Percentiles rank a stretch among this genome's conserved stretches.
Conservation (phyloP, 2,113 vertebrate genomes). For the Brienomyrus brachyistius region DNA sequence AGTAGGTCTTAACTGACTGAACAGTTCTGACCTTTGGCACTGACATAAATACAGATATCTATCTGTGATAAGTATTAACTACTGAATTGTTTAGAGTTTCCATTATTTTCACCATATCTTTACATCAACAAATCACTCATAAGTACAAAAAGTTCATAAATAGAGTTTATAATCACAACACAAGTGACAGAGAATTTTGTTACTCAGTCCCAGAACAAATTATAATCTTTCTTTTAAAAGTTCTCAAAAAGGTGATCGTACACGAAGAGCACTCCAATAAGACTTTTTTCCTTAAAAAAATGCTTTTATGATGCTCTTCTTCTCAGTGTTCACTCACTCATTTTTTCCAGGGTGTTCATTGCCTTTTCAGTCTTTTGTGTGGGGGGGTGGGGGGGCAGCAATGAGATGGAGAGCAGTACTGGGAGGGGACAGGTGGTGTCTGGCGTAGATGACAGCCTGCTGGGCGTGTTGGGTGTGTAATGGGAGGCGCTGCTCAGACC, state of each 20-base stretch:
- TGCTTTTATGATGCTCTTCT: slow-evolving; percentile 27
- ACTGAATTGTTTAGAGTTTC: slow-evolving; percentile 39
- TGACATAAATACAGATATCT: slow-evolving; percentile 50
- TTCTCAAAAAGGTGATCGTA: slow-evolving; percentile 29
- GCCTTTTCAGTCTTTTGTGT: slow-evolving; percentile 34
- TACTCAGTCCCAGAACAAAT: slow-evolving; percentile 32
- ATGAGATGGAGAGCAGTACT: neutral
- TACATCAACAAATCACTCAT: slow-evolving; percentile 51
- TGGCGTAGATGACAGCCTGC: neutral
- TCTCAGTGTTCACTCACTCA: neutral
- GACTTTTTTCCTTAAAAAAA: slow-evolving; percentile 35
- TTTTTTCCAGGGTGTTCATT: slow-evolving; percentile 41
- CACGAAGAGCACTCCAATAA: slow-evolving; percentile 33
- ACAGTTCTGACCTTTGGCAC: slow-evolving; percentile 52
- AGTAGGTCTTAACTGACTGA: slow-evolving; percentile 22
- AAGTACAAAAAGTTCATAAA: slow-evolving; percentile 61
- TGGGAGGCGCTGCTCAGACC: slow-evolving; percentile 61
- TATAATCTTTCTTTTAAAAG: slow-evolving; percentile 23
- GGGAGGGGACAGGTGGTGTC: neutral
- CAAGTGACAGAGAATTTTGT: slow-evolving; percentile 34
- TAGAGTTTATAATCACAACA: slow-evolving; percentile 53
- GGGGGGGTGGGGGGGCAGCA: slow-evolving; percentile 18
- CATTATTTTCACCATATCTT: slow-evolving; percentile 35
- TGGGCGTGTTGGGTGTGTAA: neutral
- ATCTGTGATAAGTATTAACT: slow-evolving; percentile 27